phyloP scores from a whole-genome alignment of 2,113 vertebrate genomes.

The Alosa alosa region DNA sequence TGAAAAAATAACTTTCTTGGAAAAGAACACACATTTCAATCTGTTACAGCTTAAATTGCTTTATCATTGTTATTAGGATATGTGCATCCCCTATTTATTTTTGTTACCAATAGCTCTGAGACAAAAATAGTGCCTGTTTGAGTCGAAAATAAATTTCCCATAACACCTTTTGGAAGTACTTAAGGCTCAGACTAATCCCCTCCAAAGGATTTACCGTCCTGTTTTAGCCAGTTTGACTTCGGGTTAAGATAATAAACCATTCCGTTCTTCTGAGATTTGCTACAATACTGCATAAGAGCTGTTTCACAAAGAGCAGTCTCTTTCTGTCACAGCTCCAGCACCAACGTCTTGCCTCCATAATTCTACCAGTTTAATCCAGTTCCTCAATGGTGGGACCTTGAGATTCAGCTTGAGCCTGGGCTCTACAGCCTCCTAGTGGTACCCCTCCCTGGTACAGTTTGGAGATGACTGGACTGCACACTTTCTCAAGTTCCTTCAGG shows the following conservation, averaged over 20 bases:
- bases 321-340: background rate
- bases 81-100: background rate
- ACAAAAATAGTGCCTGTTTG: background rate
- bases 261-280: background rate
- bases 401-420: slow-evolving; percentile 42
- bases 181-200: background rate
- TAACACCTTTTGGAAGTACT: background rate
- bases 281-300: background rate
- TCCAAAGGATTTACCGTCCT: background rate
- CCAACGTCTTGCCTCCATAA: background rate
- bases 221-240: background rate
- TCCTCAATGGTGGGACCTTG: slow-evolving; percentile 65
- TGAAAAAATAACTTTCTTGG: too few species aligned
- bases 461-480: slow-evolving; percentile 60
- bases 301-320: background rate
- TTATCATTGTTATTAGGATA: background rate
- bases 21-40: background rate
- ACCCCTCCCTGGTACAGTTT: slow-evolving; percentile 59
- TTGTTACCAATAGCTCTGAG: background rate
- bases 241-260: background rate
- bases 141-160: background rate
- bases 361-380: slow-evolving; percentile 55
- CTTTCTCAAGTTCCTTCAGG: slow-evolving; percentile 63
- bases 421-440: slow-evolving; percentile 46
- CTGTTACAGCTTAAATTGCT: background rate